Evolutionary conservation across 2,113 vertebrate genomes (phyloP), one percentile per base, ranked within the genome.

Genomic region (Galemys pyrenaicus): DNA sequence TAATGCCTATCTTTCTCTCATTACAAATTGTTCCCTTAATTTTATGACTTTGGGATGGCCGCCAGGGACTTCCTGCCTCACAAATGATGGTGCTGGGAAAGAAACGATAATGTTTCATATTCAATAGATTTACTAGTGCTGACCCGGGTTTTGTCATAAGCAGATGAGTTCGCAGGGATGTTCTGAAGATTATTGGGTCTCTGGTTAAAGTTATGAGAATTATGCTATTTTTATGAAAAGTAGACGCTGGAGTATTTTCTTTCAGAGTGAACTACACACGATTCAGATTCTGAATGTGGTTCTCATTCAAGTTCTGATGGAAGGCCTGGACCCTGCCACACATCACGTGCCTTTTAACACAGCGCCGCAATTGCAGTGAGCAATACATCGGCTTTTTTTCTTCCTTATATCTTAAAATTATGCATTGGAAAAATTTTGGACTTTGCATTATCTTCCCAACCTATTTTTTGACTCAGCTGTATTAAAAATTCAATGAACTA

Each of bases 11-110:
- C 64, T 78, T 89, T 82, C 62, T 89, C 32, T 89, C 87, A 87
- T 87, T 81, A 73, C 62, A 93, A 95, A 87, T 93, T 92, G 92
- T 88, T 94, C 90, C 71, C 67, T 91, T 94, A 82, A 90, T 95
- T 89, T 90, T 96, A 90, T 86, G 77, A 56, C 51, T 95, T 89
- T 94, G 39, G 70, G 28, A 86, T 84, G 51, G 24, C 87, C 93
- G 73, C 64, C 39, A 70, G 24, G 88, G 73, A 88, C 39, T 86
- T 92, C 79, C 39, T 88, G 51, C 28, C 35, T 77, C 65, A 37
- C 84, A 92, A 90, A 93, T 71, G 60, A 85, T 91, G 71, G 56
- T 90, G 5, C 60, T 11, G 9, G 81, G 75, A 37, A 94, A 78
- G 22, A 92, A 89, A 84, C 84, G 32, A 93, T 82, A 77, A 41